Base-by-base conservation (phyloP, 2,797 vertebrate genomes). In the Coccyzus lansbergi region DNA sequence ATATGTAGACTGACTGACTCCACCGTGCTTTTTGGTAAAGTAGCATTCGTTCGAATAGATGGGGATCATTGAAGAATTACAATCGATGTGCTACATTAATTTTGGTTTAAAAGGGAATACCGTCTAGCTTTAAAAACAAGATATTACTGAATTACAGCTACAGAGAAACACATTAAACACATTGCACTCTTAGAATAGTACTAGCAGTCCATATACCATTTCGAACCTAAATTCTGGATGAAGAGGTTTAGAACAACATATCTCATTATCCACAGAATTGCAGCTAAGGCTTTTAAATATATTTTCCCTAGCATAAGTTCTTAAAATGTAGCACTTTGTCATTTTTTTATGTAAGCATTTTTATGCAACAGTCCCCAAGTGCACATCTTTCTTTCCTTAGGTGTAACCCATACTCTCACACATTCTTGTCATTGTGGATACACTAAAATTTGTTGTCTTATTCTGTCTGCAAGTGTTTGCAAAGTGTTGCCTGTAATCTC, bases 1-100 rank as follows among this genome's bases (percentile, higher is more conserved):
- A 65, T 86, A 29, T 13, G 80, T 86, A 95, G 91, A 95, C 94
- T 91, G 78, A 58, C 59, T 91, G 94, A 84, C 91, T 95, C 92
- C 90, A 62, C 67, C 92, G 78, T 68, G 64, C 75, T 58, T 95
- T 91, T 94, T 91, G 63, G 67, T 92, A 36, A 70, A 94, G 75
- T 77, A 70, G 36, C 4, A 0, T 76, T 94, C 77, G 40, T 86
- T 94, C 88, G 91, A 79, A 88, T 55, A 33, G 90, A 77, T 76
- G 59, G 15, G 52, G 36, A 71, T 90, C 86, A 48, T 8, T 94
- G 70, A 83, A 86, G 63, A 88, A 88, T 92, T 91, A 31, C 29
- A 88, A 1, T 34, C 4, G 7, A 94, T 92, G 81, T 70, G 56
- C 59, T 88, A 21, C 55, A 46, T 94, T 85, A 83, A 84, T 94